A percentile compares a stretch with the other conserved stretches of the same genome.
Conservation (phyloP, 2,888 invertebrate species). For the Lapara coniferarum region DNA sequence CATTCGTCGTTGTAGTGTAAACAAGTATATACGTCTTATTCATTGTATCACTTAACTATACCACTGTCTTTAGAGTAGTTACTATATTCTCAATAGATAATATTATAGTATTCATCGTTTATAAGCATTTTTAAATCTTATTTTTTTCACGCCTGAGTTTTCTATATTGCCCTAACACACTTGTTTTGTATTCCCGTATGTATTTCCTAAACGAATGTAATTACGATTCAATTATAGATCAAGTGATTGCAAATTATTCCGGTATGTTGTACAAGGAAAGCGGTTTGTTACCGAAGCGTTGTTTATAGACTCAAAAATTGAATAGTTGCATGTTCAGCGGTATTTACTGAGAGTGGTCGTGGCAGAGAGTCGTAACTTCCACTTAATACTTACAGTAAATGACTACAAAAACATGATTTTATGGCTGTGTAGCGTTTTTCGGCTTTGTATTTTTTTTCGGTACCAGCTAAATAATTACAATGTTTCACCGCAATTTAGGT, state of each 20-base stretch:
- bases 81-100: no score
- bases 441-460: slow-evolving; percentile 43
- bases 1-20: no score
- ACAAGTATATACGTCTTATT: no score
- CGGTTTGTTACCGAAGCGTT: slow-evolving; percentile 18
- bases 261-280: neutral
- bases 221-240: no score
- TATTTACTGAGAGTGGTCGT: slow-evolving; percentile 65
- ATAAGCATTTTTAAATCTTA: no score
- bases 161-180: no score
- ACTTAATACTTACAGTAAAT: slow-evolving; percentile 69
- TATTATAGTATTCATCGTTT: no score
- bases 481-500: neutral
- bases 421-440: slow-evolving; percentile 53
- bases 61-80: no score
- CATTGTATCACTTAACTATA: no score
- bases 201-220: no score
- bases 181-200: no score
- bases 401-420: slow-evolving; percentile 50
- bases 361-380: slow-evolving; percentile 59
- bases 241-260: neutral
- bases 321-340: slow-evolving; percentile 70
- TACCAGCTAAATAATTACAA: neutral
- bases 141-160: no score
- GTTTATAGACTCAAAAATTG: slow-evolving; percentile 52